Base-by-base conservation (phyloP, 2,113 vertebrate genomes). In the Hypomesus transpacificus region DNA sequence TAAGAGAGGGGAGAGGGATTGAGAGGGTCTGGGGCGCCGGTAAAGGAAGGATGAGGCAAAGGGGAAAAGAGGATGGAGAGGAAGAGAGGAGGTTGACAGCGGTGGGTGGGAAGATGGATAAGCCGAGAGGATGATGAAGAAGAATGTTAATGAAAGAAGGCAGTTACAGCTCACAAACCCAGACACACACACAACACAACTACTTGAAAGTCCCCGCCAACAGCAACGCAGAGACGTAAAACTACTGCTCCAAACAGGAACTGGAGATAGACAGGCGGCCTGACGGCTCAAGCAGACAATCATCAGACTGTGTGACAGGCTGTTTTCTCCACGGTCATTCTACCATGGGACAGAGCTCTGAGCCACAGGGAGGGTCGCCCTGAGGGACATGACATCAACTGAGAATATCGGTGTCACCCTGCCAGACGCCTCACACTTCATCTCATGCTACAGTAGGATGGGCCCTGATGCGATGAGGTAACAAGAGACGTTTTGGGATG, bases 401-500 rank as follows among this genome's bases (percentile, higher is more conserved):
- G 31, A 18, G 53, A 5, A 56, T 16, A 56, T n/a, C 17, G 4
- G n/a, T 56, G 16, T 56, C 16, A 74, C 78, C 76, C 79, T 68
- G 21, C 56, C 66, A 52, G 67, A 82, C 73, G 65, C 53, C 63
- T 75, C 79, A 86, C 82, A 81, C 3, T 69, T 69, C 24, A 39
- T 4, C 46, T 69, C 20, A 77, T 80, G 70, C 83, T 76, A 78
- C 68, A 67, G 75, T 70, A 82, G 71, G 68, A 16, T 14, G 62
- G 68, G 13, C 69, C 28, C 69, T 75, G 3, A 20, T 11, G 78
- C 68, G 78, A 82, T 67, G 53, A 66, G 54, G 77, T 75, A 75
- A 20, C 69, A 73, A 52, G 79, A 64, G 76, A 52, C 68, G 75
- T 79, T 20, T 72, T 68, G 77, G 80, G 78, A 86, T 17, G 52